A percentile compares a stretch with the other conserved stretches of the same genome.
These are phyloP conservation scores for Larimichthys crocea DNA, from an alignment of 2,113 vertebrate species.

Conservation along the genomic window DNA sequence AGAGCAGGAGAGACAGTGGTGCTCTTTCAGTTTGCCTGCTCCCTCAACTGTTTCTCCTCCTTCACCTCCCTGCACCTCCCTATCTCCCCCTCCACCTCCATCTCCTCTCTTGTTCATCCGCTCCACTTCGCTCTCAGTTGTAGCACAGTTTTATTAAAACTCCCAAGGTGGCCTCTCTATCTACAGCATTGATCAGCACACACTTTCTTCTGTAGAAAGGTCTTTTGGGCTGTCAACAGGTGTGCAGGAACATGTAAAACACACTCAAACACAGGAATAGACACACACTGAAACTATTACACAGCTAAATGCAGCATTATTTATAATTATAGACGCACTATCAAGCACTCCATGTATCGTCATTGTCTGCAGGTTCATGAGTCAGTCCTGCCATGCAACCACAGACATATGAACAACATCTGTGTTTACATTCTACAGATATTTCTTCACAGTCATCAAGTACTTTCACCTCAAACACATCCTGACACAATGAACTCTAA, in stretches of 20 bases:
- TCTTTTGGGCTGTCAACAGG: conserved; percentile 48
- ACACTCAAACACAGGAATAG: neutral
- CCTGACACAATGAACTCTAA: conserved; percentile 1
- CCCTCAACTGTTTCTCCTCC: conserved; percentile 59
- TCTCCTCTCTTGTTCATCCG: conserved; percentile 51
- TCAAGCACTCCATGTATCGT: conserved; percentile 10
- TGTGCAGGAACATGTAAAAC: conserved; percentile 43
- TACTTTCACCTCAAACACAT: conserved; percentile 8
- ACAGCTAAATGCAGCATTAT: neutral
- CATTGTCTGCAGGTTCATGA: conserved; percentile 13
- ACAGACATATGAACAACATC: conserved; percentile 34
- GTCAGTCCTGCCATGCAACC: conserved; percentile 7
- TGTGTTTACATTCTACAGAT: conserved; percentile 65
- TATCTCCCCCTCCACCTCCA: conserved; percentile 36
- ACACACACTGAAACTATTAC: neutral
- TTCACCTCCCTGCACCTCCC: conserved; percentile 54
- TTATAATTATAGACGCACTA: neutral
- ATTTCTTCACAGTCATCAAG: conserved; percentile 26
- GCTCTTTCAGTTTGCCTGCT: conserved; percentile 68
- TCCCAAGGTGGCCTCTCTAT: conserved; percentile 76
- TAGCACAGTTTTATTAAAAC: conserved; percentile 80
- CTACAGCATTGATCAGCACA: conserved; percentile 66
- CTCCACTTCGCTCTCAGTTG: conserved; percentile 63
- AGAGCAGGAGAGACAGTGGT: conserved; percentile 78
- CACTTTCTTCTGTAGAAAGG: conserved; percentile 37